Conservation (phyloP, 2,888 invertebrate species). For the Pammene fasciana region DNA sequence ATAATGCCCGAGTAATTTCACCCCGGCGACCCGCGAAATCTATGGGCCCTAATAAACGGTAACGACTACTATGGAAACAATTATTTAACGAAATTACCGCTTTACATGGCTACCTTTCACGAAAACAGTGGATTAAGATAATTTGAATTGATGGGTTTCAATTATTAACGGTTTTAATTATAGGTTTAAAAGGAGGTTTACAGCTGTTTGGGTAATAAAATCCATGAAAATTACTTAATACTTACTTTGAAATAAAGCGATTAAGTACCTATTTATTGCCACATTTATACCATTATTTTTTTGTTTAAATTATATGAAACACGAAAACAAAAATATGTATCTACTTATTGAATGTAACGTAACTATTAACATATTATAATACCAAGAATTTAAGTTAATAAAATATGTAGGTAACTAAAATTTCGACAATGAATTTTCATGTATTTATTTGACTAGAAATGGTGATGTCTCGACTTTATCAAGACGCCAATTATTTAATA, state of each 20-base stretch:
- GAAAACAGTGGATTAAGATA: conserved; percentile 62
- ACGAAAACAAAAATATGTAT: no score
- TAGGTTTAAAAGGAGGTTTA: background rate
- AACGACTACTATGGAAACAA: conserved; percentile 74
- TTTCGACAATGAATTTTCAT: no score
- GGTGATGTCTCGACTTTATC: background rate
- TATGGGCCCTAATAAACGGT: conserved; percentile 81
- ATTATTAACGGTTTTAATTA: conserved; percentile 23
- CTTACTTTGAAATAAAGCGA: no score
- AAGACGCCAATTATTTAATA: conserved; percentile 6
- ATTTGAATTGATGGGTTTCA: conserved; percentile 60
- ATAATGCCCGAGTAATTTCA: conserved; percentile 77
- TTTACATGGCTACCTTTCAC: conserved; percentile 71
- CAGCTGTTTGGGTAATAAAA: conserved; percentile 11
- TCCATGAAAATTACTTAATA: background rate
- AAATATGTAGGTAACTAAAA: no score
- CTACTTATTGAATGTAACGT: no score
- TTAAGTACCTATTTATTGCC: no score
- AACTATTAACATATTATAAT: no score
- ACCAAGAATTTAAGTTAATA: no score
- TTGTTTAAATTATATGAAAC: no score
- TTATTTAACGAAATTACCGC: conserved; percentile 78
- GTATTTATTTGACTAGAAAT: no score
- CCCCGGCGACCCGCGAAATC: conserved; percentile 72
- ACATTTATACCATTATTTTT: no score